phyloP scores from a whole-genome alignment of 2,113 vertebrate genomes.

The Opisthocomus hoazin region DNA sequence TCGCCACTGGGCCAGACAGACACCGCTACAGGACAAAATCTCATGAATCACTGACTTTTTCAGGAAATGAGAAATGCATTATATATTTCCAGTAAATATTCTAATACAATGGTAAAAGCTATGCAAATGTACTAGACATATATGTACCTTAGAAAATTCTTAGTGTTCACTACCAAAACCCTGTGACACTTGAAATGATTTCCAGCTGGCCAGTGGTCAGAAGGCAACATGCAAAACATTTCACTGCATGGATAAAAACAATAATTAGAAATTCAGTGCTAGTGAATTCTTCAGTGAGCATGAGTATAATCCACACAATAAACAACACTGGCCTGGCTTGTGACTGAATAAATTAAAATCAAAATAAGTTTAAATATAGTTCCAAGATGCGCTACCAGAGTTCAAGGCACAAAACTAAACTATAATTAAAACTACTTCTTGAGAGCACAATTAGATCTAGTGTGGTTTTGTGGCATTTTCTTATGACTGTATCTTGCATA shows the following conservation, averaged over 20 bases:
- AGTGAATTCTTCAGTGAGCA: slow-evolving; percentile 67
- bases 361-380: slow-evolving; percentile 64
- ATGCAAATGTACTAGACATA: not conserved
- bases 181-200: slow-evolving; percentile 46
- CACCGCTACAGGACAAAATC: not conserved
- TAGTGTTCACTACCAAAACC: slow-evolving; percentile 39
- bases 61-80: not conserved
- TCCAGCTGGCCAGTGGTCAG: slow-evolving; percentile 58
- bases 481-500: not conserved
- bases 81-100: not conserved
- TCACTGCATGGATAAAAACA: slow-evolving; percentile 65
- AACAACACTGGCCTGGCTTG: slow-evolving; percentile 67
- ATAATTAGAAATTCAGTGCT: slow-evolving; percentile 67
- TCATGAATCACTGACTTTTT: not conserved
- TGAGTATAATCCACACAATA: slow-evolving; percentile 64
- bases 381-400: slow-evolving; percentile 61
- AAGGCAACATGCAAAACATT: slow-evolving; percentile 57
- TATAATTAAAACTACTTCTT: slow-evolving; percentile 41
- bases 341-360: slow-evolving; percentile 71
- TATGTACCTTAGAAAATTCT: not conserved
- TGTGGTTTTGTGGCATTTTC: not conserved
- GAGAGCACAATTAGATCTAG: not conserved
- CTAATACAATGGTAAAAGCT: not conserved
- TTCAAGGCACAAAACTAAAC: slow-evolving; percentile 61
- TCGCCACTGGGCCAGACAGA: not conserved